phyloP scores from a whole-genome alignment of 2,113 vertebrate genomes.

The Chionomys nivalis region DNA sequence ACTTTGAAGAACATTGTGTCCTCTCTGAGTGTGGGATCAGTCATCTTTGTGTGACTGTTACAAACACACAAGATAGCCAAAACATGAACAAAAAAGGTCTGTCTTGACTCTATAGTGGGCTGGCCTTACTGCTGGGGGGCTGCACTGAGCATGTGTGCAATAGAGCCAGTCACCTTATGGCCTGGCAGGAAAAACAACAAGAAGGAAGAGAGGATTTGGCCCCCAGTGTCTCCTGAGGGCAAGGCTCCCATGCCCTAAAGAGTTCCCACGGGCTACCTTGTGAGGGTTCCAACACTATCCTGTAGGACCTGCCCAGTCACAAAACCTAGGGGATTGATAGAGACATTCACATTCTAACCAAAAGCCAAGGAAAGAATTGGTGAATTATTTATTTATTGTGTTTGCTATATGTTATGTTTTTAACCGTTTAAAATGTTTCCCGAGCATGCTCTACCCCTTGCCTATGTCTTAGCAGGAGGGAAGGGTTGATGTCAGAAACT shows the following conservation, averaged over 20 bases:
- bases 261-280: accelerated
- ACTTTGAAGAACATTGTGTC: neutral
- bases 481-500: neutral
- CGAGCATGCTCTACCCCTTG: neutral
- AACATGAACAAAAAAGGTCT: neutral
- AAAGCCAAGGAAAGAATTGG: neutral
- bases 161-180: accelerated
- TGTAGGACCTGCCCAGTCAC: neutral
- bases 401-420: neutral
- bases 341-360: neutral
- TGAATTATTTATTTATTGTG: neutral
- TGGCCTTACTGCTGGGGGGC: neutral
- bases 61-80: neutral
- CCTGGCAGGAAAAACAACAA: neutral
- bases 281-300: neutral
- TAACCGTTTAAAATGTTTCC: conserved; percentile 24
- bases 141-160: neutral
- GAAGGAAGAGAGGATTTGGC: neutral
- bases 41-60: neutral
- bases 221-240: too few relatives aligned
- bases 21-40: neutral
- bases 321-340: neutral
- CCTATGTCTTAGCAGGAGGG: neutral
- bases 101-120: neutral
- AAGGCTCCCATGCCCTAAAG: neutral